A percentile compares a stretch with the other conserved stretches of the same genome.
Evolutionary conservation across 2,888 invertebrate species (phyloP).

Genomic region (Pachydiplax longipennis): DNA sequence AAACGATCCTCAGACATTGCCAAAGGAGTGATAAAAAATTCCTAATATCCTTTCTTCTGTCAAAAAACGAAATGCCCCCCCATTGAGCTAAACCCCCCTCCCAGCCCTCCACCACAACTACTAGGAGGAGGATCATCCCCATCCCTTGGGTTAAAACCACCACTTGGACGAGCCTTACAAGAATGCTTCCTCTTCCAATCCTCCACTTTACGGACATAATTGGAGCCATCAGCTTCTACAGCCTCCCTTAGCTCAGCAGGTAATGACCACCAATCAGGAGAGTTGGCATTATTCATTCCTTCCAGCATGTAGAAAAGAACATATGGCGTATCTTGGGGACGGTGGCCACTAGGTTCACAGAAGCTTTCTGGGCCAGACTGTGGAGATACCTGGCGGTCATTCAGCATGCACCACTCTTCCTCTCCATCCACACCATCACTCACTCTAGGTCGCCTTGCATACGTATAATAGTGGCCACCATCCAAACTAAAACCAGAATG

Average conservation of each 20-base stretch:
- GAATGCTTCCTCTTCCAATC: slow-evolving; percentile 52
- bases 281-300: not conserved
- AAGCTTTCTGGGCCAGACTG: slow-evolving; percentile 46
- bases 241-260: slow-evolving; percentile 10
- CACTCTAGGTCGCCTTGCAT: slow-evolving; percentile 64
- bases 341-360: slow-evolving; percentile 67
- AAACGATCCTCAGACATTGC: not conserved
- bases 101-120: slow-evolving; percentile 61
- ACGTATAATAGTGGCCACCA: slow-evolving; percentile 88
- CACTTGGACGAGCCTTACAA: not conserved
- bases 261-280: slow-evolving; percentile 27
- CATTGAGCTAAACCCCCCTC: slow-evolving; percentile 30
- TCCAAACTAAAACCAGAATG: slow-evolving; percentile 85
- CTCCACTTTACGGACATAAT: slow-evolving; percentile 52
- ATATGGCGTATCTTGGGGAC: slow-evolving; percentile 81
- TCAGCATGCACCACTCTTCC: slow-evolving; percentile 79
- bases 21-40: not conserved
- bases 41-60: slow-evolving; percentile 32
- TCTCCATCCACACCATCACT: slow-evolving; percentile 61
- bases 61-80: slow-evolving; percentile 38
- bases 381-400: slow-evolving; percentile 73
- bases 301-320: slow-evolving; percentile 73
- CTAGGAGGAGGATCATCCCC: slow-evolving; percentile 65
- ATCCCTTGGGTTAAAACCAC: slow-evolving; percentile 50
- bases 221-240: slow-evolving; percentile 27